phyloP scores from a whole-genome alignment of 2,113 vertebrate genomes.

The Misgurnus mizolepis region DNA sequence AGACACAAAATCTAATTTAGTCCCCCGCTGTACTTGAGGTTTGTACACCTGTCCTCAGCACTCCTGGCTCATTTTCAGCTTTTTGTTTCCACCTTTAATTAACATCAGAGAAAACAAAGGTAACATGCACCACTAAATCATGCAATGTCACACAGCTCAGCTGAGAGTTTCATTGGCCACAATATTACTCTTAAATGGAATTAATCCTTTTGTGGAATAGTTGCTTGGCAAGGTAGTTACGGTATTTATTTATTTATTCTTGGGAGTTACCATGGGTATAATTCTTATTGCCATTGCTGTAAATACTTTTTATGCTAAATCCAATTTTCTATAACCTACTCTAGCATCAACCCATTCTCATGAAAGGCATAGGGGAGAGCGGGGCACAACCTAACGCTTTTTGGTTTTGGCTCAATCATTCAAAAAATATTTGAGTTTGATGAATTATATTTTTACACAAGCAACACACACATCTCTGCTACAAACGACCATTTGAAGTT shows the following conservation, averaged over 20 bases:
- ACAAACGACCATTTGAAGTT: too few species aligned
- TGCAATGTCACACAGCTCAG: constrained; percentile 55
- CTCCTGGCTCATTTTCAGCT: constrained; percentile 56
- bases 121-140: constrained; percentile 34
- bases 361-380: too few species aligned
- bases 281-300: not conserved
- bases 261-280: constrained; percentile 10
- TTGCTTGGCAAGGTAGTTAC: not conserved
- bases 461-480: too few species aligned
- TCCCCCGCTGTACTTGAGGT: constrained; percentile 57
- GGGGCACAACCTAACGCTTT: too few species aligned
- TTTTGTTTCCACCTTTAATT: constrained; percentile 70
- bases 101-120: constrained; percentile 64
- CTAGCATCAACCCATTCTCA: too few species aligned
- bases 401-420: too few species aligned
- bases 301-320: not conserved
- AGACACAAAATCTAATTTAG: constrained; percentile 65
- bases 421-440: too few species aligned
- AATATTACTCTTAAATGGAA: constrained; percentile 32
- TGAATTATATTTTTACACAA: too few species aligned
- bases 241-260: not conserved
- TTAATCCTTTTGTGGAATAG: not conserved
- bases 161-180: constrained; percentile 15
- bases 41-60: constrained; percentile 64
- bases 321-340: not conserved